These are phyloP conservation scores for Coturnix japonica DNA, from an alignment of 2,113 vertebrate species.

Conservation along the genomic window DNA sequence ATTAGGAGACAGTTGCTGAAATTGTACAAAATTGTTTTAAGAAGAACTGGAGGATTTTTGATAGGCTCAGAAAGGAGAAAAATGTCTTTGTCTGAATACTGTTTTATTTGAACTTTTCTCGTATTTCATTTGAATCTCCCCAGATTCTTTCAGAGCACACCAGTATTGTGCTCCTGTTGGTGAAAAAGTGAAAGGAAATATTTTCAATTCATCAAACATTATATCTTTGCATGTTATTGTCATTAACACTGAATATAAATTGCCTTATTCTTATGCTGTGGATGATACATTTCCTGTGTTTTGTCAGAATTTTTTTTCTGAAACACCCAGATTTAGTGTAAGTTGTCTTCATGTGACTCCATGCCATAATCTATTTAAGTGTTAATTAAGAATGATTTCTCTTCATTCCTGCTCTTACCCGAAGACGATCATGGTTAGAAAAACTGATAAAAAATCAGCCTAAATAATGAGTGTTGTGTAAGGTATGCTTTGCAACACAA, in stretches of 20 bases:
- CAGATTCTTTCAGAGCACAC: not conserved
- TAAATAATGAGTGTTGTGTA: not conserved
- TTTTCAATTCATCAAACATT: not conserved
- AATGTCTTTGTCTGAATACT: not conserved
- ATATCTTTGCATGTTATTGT: not conserved
- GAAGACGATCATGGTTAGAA: not conserved
- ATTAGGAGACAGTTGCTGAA: not conserved
- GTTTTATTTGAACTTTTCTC: not conserved
- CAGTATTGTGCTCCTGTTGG: not conserved
- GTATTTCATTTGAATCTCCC: not conserved
- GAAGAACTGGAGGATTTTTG: not conserved
- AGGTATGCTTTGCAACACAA: not conserved
- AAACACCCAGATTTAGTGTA: not conserved
- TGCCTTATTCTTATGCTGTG: not conserved
- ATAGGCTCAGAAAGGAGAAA: not conserved
- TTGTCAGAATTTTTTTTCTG: not conserved
- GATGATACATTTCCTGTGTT: not conserved
- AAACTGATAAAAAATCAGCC: not conserved
- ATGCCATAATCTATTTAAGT: not conserved
- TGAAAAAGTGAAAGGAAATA: not conserved
- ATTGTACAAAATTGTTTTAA: not conserved
- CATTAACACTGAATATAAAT: constrained; percentile 21
- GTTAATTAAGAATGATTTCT: not conserved
- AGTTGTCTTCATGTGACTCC: not conserved
- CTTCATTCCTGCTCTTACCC: not conserved